phyloP scores from a whole-genome alignment of 2,888 invertebrate genomes.

The Papilio elwesi region DNA sequence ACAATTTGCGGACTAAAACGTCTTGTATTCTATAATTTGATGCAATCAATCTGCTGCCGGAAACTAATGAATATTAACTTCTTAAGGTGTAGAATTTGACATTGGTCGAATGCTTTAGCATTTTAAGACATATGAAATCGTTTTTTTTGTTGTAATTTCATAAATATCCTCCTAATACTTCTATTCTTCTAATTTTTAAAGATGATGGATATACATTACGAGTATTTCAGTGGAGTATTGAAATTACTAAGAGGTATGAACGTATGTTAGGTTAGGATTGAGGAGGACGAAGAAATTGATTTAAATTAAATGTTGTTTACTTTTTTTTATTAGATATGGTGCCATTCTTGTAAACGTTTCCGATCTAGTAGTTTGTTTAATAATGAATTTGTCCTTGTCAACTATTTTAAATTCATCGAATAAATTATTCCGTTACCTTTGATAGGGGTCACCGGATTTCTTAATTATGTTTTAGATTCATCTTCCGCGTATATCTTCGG shows the following conservation, averaged over 20 bases:
- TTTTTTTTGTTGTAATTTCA: not conserved
- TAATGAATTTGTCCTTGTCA: slow-evolving; percentile 21
- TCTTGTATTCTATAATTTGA: not conserved
- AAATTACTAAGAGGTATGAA: no score
- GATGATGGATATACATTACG: no score
- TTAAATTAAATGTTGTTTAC: not conserved
- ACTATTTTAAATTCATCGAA: slow-evolving; percentile 24
- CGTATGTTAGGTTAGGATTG: no score
- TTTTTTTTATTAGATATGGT: no score
- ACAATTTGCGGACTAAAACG: not conserved
- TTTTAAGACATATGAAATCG: not conserved
- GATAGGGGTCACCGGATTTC: slow-evolving; percentile 34
- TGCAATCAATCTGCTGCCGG: not conserved
- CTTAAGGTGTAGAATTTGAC: not conserved
- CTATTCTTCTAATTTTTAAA: not conserved
- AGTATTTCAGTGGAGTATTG: no score
- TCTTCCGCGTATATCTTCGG: slow-evolving; percentile 31
- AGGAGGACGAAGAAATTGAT: not conserved
- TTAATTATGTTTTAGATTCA: slow-evolving; percentile 22
- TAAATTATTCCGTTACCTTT: slow-evolving; percentile 28
- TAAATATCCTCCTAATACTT: not conserved
- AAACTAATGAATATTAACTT: slow-evolving; percentile 10
- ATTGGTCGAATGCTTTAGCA: not conserved
- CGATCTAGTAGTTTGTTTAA: slow-evolving; percentile 8
- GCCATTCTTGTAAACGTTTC: not conserved